Evolutionary conservation across 64 coral and sea anemone species (phyloP), one percentile per base, ranked within the genome.

Genomic region (Cladopsammia gracilis): DNA sequence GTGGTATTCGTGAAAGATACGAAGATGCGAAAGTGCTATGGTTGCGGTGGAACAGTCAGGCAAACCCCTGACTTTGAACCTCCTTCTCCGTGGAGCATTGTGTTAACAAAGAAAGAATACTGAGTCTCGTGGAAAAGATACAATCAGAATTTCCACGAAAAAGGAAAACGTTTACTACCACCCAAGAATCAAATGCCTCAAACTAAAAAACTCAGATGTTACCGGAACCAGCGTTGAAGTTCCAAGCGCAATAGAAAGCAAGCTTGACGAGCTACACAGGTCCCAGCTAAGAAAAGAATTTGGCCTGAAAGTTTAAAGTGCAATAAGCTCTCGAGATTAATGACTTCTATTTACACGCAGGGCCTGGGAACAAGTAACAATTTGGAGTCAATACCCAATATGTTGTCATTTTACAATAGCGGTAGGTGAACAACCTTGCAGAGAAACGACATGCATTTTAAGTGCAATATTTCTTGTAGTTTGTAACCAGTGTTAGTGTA

Each of bases 151-250:
- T 25, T 49, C 64, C 0, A 47, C 34, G n/a, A 49, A 64, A 12
- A 78, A 69, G 75, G 88, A 90, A 25, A 79, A 70, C 18, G 88
- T 90, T 8, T 79, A 90, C 58, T 90, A 80, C 48, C 59, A 90
- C 23, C 75, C 73, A 3, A 23, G 18, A 22, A 67, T 15, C 12
- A 58, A 66, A 70, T 90, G 73, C 18, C 14, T 79, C 6, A 43
- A 16, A 20, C 42, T 76, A 62, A 89, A 64, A 77, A 89, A 77
- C 46, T 52, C 25, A 1, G 58, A 48, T 4, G 60, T 44, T 6
- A 68, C 48, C 64, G 9, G 47, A n/a, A n/a, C n/a, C n/a, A n/a
- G n/a, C n/a, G n/a, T n/a, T n/a, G n/a, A n/a, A n/a, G n/a, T n/a
- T n/a, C n/a, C n/a, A n/a, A n/a, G n/a, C n/a, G n/a, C n/a, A n/a